Conservation (phyloP, 2,888 invertebrate species). For the Spilarctia lutea region DNA sequence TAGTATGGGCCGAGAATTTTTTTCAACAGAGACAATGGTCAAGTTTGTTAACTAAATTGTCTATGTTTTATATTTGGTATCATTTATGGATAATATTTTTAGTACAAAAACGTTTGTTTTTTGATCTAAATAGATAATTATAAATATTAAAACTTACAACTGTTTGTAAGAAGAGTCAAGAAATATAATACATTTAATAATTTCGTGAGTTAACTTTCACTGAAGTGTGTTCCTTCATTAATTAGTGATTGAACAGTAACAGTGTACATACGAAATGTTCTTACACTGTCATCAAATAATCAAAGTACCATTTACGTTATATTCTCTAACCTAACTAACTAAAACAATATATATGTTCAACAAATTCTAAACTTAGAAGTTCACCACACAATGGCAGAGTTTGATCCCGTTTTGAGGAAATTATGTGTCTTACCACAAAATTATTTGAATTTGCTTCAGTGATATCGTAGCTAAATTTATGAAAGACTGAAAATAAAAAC, state of each 20-base stretch:
- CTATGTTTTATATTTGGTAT: neutral
- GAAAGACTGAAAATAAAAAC: neutral
- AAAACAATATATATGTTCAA: neutral
- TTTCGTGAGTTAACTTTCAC: neutral
- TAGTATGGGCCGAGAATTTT: constrained; percentile 10
- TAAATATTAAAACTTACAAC: neutral
- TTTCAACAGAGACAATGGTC: constrained; percentile 23
- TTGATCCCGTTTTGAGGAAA: constrained; percentile 2
- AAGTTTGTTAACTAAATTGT: neutral
- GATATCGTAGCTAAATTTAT: neutral
- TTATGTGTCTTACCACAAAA: constrained; percentile 4
- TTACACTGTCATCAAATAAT: constrained; percentile 19
- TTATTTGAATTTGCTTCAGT: neutral
- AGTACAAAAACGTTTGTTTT: neutral
- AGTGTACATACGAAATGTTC: neutral
- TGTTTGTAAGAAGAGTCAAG: neutral
- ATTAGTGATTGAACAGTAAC: constrained; percentile 19
- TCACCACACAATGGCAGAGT: constrained; percentile 7
- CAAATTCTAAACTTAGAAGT: constrained; percentile 14
- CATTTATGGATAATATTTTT: no score
- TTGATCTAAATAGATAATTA: neutral
- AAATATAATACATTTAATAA: constrained; percentile 3
- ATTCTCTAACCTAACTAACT: constrained; percentile 1
- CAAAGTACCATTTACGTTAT: constrained; percentile 15
- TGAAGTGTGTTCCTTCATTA: constrained; percentile 12